A percentile compares a stretch with the other conserved stretches of the same genome.
These are phyloP conservation scores for Pediacus dermestoides DNA, from an alignment of 2,888 invertebrate genomes.

Conservation along the genomic window DNA sequence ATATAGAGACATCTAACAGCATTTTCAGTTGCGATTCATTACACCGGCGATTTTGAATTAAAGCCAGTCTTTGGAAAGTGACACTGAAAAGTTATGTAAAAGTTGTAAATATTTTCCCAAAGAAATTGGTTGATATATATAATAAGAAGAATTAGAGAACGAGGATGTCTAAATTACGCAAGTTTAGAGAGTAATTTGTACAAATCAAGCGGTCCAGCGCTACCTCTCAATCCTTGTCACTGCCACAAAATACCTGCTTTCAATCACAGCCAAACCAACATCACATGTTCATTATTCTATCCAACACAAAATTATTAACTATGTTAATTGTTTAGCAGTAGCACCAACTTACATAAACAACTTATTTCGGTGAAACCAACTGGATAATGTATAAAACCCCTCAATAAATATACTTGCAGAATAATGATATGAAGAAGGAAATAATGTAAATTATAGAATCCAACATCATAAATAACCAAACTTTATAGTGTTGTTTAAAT, in stretches of 20 bases:
- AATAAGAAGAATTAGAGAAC: slow-evolving; percentile 22
- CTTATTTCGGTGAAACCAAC: too few relatives aligned
- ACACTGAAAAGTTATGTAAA: too few relatives aligned
- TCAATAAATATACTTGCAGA: too few relatives aligned
- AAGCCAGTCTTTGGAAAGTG: too few relatives aligned
- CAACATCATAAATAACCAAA: slow-evolving; percentile 39
- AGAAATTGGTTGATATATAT: slow-evolving; percentile 4
- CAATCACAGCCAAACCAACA: slow-evolving; percentile 26
- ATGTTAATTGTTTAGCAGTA: background rate
- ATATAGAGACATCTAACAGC: too few relatives aligned
- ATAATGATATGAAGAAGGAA: background rate
- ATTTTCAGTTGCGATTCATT: too few relatives aligned
- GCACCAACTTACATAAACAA: background rate
- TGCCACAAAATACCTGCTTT: slow-evolving; percentile 22
- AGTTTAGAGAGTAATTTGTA: slow-evolving; percentile 41
- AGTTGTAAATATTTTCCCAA: too few relatives aligned
- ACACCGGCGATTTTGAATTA: too few relatives aligned
- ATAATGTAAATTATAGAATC: slow-evolving; percentile 28
- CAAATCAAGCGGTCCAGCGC: slow-evolving; percentile 40
- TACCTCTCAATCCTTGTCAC: slow-evolving; percentile 42
- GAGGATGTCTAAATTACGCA: slow-evolving; percentile 36
- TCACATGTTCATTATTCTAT: slow-evolving; percentile 37
- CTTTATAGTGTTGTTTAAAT: slow-evolving; percentile 40
- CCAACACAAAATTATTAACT: slow-evolving; percentile 1
- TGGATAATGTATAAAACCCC: too few relatives aligned